These are phyloP conservation scores for Xanthia icteritia DNA, from an alignment of 2,888 invertebrate genomes.

Conservation along the genomic window DNA sequence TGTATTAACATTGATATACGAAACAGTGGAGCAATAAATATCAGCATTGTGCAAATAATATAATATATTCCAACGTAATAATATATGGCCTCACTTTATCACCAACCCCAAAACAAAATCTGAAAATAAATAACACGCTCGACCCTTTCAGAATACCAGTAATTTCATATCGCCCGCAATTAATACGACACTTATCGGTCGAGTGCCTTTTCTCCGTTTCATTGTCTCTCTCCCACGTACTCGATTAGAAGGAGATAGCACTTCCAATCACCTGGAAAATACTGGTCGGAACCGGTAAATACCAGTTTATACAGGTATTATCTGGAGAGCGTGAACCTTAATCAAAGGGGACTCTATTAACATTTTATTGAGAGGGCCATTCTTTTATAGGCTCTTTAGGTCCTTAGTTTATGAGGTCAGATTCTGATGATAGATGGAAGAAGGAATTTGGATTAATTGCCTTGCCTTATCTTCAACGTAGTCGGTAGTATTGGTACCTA, in stretches of 20 bases:
- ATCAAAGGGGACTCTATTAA: conserved; percentile 60
- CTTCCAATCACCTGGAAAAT: conserved; percentile 54
- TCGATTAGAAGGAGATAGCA: conserved; percentile 39
- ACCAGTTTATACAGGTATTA: conserved; percentile 57
- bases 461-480: conserved; percentile 6
- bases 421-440: conserved; percentile 43
- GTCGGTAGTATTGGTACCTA: conserved; percentile 3
- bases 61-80: conserved; percentile 26
- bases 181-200: conserved; percentile 58
- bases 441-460: conserved; percentile 38
- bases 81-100: conserved; percentile 41
- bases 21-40: conserved; percentile 26
- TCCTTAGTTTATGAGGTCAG: conserved; percentile 41
- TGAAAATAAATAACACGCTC: conserved; percentile 51
- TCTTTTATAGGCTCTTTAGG: conserved; percentile 56
- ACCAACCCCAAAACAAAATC: conserved; percentile 42
- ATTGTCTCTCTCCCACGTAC: conserved; percentile 38
- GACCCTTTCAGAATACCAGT: conserved; percentile 50
- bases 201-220: conserved; percentile 32
- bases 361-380: conserved; percentile 57
- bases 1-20: conserved; percentile 5
- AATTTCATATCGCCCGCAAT: conserved; percentile 61
- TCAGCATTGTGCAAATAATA: conserved; percentile 24
- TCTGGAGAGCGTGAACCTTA: conserved; percentile 44
- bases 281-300: conserved; percentile 50